Evolutionary conservation across 2,113 vertebrate genomes (phyloP), one percentile per base, ranked within the genome.

Genomic region (Scytalopus superciliaris): DNA sequence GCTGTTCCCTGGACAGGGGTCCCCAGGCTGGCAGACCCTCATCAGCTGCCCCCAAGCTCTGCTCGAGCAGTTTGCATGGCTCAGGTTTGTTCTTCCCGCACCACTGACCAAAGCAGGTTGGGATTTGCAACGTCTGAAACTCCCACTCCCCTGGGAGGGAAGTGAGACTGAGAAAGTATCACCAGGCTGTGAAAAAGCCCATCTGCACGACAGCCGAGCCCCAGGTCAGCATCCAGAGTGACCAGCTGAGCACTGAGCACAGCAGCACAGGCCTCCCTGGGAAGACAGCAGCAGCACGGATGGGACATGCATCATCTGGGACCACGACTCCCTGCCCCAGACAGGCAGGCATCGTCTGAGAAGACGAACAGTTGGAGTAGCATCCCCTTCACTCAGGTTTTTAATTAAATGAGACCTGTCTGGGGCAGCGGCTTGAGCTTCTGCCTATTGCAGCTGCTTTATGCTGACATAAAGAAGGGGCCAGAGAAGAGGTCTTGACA

Each of bases 271-370:
- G 69, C 44, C 45, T 68, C 75, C 24, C 68, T 30, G 53, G 74
- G 57, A 90, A 35, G 7, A 1, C 0, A 37, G 60, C 49, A 52
- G 35, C 69, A 84, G 74, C 53, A 79, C 47, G 52, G 42, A 35
- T 0, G 7, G 59, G 64, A 44, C 7, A 6, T 3, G 12, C 22
- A 33, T 35, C 52, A 27, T 53, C 7, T 4, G 8, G 2, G 63
- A 39, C 21, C 2, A 2, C 13, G 18, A 40, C 9, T 79, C 44
- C 53, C 53, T 79, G 63, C 28, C 49, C 55, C 15, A 68, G 66
- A 27, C 0, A 0, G 35, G 66, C 44, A 91, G 66, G 23, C 2
- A 0, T 45, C 0, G 0, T 42, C 37, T 2, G 16, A 63, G 72
- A 73, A 76, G 53, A 52, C 0, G 28, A 93, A 62, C 66, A 84